These are phyloP conservation scores for Thysanoteuthis rhombus DNA, from an alignment of 2,888 invertebrate genomes.

Conservation along the genomic window DNA sequence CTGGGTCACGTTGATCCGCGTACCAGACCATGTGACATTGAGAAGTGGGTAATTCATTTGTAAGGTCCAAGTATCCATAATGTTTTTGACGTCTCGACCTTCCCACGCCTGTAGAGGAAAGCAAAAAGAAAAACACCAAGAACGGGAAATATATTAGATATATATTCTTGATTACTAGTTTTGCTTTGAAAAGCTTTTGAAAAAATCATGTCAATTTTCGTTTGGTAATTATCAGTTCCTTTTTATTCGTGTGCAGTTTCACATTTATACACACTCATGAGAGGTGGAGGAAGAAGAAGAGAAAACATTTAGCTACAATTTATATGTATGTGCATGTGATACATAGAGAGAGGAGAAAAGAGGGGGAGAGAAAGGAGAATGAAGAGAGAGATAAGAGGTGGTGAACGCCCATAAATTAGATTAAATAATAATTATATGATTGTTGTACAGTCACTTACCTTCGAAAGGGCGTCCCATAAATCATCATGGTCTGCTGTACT, in stretches of 20 bases:
- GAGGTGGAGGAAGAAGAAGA: no score
- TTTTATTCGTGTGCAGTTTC: no score
- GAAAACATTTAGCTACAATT: no score
- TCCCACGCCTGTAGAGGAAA: not conserved
- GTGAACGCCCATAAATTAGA: not conserved
- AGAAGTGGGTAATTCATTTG: constrained; percentile 40
- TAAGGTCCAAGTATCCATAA: constrained; percentile 40
- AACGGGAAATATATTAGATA: no score
- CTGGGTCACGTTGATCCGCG: constrained; percentile 35
- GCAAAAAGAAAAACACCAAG: not conserved
- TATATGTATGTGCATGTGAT: not conserved
- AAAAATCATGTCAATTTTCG: no score
- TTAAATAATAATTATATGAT: not conserved
- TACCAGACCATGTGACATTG: constrained; percentile 24
- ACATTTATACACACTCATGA: no score
- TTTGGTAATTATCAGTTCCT: no score
- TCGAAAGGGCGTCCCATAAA: constrained; percentile 79
- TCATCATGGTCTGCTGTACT: constrained; percentile 71
- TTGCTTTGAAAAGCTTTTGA: no score
- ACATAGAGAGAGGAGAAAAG: not conserved
- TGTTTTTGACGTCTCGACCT: constrained; percentile 19
- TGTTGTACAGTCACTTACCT: constrained; percentile 63
- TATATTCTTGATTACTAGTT: no score
- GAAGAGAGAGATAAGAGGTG: not conserved
- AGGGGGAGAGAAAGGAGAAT: not conserved